Evolutionary conservation across 2,797 vertebrate species (phyloP).

Genomic region (Tachyglossus aculeatus): DNA sequence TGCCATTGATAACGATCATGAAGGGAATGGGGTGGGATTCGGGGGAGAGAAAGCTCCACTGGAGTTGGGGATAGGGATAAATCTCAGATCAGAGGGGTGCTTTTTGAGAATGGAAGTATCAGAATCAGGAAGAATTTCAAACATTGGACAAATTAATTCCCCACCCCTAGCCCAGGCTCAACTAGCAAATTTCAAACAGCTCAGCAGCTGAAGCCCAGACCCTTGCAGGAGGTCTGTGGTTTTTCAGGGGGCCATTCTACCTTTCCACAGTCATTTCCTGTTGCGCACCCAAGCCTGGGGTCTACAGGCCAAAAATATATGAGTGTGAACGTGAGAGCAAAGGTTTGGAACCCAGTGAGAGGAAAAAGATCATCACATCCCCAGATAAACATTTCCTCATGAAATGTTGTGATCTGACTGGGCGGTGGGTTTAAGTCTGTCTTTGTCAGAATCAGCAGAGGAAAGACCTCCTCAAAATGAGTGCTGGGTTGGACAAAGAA

Average conservation of each 20-base stretch:
- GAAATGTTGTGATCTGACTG: too few relatives aligned
- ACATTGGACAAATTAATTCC: neutral
- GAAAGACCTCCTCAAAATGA: too few relatives aligned
- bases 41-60: too few relatives aligned
- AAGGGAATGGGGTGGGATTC: too few relatives aligned
- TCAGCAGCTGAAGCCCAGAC: neutral
- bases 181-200: neutral
- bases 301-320: neutral
- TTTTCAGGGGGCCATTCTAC: conserved; percentile 8
- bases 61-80: too few relatives aligned
- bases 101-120: too few relatives aligned
- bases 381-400: neutral
- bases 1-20: too few relatives aligned
- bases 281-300: neutral
- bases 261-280: conserved; percentile 23
- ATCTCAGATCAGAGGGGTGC: too few relatives aligned
- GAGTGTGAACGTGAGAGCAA: neutral
- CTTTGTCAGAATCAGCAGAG: too few relatives aligned
- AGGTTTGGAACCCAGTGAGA: neutral
- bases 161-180: neutral
- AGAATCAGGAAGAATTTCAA: neutral
- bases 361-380: neutral
- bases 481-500: too few relatives aligned
- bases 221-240: neutral
- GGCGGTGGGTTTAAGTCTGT: too few relatives aligned